Evolutionary conservation across 2,797 vertebrate species (phyloP).

Genomic region (Jordanella pulchra): DNA sequence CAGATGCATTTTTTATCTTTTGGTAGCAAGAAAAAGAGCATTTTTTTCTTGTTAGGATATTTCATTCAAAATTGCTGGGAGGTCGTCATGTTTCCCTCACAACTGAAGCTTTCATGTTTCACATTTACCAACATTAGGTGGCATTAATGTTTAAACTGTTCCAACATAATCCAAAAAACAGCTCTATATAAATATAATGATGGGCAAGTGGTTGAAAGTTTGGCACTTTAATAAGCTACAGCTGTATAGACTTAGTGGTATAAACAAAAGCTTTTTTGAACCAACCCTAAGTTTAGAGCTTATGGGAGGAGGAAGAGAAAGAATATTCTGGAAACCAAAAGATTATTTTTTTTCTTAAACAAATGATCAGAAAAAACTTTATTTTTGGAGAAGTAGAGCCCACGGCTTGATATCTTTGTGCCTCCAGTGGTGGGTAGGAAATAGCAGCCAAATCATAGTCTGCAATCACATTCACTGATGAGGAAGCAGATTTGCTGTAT

Average conservation of each 20-base stretch:
- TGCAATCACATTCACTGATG: slow-evolving; percentile 1
- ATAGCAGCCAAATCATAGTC: slow-evolving; percentile 3
- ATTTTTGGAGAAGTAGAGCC: background rate
- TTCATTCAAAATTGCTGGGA: too few relatives aligned
- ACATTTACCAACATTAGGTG: background rate
- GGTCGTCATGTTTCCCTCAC: background rate
- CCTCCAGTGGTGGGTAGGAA: background rate
- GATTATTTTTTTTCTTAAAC: background rate
- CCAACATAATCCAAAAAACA: background rate
- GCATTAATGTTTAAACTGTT: background rate
- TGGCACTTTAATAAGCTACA: background rate
- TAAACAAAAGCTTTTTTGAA: background rate
- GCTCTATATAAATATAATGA: background rate
- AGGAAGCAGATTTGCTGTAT: background rate
- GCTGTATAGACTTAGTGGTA: background rate
- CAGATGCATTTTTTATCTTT: too few relatives aligned
- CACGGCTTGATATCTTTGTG: background rate
- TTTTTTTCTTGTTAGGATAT: too few relatives aligned
- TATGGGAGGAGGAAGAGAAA: background rate
- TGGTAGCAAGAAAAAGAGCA: too few relatives aligned
- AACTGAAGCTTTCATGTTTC: background rate
- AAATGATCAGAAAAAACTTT: background rate
- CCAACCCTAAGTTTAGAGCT: background rate
- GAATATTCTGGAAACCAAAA: background rate
- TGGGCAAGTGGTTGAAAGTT: background rate